phyloP scores from a whole-genome alignment of 2,797 vertebrate genomes.

The Anniella stebbinsi region DNA sequence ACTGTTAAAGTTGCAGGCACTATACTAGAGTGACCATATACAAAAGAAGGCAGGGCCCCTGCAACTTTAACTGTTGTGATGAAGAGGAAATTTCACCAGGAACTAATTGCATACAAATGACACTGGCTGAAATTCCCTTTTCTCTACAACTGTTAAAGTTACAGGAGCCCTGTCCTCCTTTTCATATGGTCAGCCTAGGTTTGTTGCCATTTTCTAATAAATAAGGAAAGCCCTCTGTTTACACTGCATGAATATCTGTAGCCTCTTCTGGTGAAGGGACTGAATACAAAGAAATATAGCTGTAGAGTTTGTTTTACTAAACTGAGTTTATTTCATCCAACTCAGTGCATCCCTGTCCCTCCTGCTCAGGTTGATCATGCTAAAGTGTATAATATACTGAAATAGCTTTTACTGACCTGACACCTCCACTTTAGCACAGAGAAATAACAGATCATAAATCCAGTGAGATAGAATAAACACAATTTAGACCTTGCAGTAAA shows the following conservation, averaged over 20 bases:
- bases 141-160: too few relatives aligned
- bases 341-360: not conserved
- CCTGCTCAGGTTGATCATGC: not conserved
- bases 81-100: too few relatives aligned
- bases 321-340: not conserved
- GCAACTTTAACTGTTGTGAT: too few relatives aligned
- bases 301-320: not conserved
- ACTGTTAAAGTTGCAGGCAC: too few relatives aligned
- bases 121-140: too few relatives aligned
- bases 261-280: not conserved
- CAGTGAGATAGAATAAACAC: not conserved
- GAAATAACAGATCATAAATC: constrained; percentile 16
- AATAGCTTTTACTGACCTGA: constrained; percentile 18
- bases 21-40: too few relatives aligned
- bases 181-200: too few relatives aligned
- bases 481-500: constrained; percentile 2
- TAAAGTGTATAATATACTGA: constrained; percentile 10
- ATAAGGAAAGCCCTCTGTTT: not conserved
- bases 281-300: not conserved
- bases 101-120: too few relatives aligned
- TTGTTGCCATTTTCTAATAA: not conserved
- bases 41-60: too few relatives aligned
- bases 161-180: too few relatives aligned
- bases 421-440: not conserved
- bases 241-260: not conserved